Evolutionary conservation across 2,888 invertebrate species (phyloP), one percentile per base, ranked within the genome.

Genomic region (Drosophila subsilvestris): DNA sequence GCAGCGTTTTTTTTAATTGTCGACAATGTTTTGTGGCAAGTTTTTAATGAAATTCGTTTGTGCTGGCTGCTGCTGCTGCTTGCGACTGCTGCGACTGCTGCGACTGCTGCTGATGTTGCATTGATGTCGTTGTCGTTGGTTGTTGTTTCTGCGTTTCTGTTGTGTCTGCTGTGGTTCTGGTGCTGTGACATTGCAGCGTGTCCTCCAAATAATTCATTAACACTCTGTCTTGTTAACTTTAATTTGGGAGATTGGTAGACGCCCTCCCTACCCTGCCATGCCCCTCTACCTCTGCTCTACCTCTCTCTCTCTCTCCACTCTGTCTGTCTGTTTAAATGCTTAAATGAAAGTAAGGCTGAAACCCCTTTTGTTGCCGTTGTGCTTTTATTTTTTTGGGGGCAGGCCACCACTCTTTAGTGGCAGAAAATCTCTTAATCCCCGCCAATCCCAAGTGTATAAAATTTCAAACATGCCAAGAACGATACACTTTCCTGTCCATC

Each of bases 171-270:
- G 78, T 70, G 53, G 63, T 53, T 63, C 74, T 74, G 51, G 48
- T 14, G 22, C 42, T 49, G 37, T 54, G 67, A 76, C 79, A 86
- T 81, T 79, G 86, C 86, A 67, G 78, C 76, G 86, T 90, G 90
- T 90, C 90, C 90, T 90, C 90, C 90, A 90, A 90, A 89, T 89
- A 90, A 90, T 90, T 90, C 90, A 90, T 90, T 90, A 90, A 90
- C 90, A 90, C 90, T 90, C 89, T 88, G 86, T 83, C 84, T 86
- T 88, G 86, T 88, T 86, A 86, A 87, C 76, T 86, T 86, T 85
- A 85, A 88, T 81, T 78, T 81, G 86, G 83, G 75, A 2, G 37
- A 76, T 75, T 60, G 43, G 51, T 25, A 22, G 62, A 27, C 54
- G n/a, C 44, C 45, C 22, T 22, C 2, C 22, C 22, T 22, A 4